A percentile compares a stretch with the other conserved stretches of the same genome.
Conservation (phyloP, 2,113 vertebrate species). For the Catharus fuscescens region DNA sequence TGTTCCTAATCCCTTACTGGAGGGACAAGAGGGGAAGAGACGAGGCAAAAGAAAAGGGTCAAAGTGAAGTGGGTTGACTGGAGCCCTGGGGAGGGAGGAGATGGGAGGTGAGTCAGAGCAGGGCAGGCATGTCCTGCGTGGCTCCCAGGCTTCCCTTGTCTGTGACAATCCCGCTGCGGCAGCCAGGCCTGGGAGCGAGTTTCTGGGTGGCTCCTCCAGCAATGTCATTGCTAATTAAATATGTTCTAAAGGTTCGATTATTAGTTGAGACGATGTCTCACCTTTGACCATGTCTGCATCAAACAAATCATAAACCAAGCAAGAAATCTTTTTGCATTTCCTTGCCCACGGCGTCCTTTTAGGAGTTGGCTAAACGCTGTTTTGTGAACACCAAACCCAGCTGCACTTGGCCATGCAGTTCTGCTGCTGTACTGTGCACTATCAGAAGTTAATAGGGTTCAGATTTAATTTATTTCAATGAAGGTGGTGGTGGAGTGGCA, state of each 20-base stretch:
- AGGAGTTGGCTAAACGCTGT: background rate
- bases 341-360: background rate
- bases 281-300: conserved; percentile 15
- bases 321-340: background rate
- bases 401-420: background rate
- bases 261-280: background rate
- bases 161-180: background rate
- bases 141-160: background rate
- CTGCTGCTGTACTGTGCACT: background rate
- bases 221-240: conserved; percentile 42
- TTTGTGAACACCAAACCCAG: background rate
- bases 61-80: background rate
- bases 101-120: background rate
- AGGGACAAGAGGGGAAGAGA: background rate
- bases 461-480: background rate
- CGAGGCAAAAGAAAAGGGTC: background rate
- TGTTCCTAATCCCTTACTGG: background rate
- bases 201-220: conserved; percentile 58
- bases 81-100: background rate
- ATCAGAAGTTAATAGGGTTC: background rate
- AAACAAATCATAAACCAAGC: conserved; percentile 1
- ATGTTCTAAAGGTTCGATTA: conserved; percentile 6
- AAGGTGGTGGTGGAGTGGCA: background rate
- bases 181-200: background rate
- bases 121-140: background rate